Conservation (phyloP, 2,113 vertebrate species). For the Lycocorax pyrrhopterus region DNA sequence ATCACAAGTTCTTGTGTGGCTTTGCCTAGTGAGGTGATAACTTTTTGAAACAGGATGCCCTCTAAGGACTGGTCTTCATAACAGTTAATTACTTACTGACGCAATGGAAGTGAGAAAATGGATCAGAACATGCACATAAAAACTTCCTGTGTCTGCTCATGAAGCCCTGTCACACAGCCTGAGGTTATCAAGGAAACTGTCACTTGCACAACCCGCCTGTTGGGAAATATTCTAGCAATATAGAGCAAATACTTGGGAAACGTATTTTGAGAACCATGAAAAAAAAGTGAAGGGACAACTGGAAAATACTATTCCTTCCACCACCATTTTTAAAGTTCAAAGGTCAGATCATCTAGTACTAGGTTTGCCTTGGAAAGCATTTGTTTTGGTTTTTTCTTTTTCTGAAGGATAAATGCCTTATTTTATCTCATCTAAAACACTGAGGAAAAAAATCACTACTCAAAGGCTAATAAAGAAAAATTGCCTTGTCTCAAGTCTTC, state of each 20-base stretch:
- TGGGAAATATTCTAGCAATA: background rate
- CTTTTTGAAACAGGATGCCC: background rate
- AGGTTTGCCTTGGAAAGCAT: background rate
- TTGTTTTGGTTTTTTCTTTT: background rate
- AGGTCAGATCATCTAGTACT: background rate
- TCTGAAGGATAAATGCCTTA: background rate
- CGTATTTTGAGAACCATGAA: background rate
- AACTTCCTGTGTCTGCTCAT: background rate
- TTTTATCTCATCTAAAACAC: background rate
- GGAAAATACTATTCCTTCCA: background rate
- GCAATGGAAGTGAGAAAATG: background rate
- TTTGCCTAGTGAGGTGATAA: background rate
- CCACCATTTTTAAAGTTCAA: background rate
- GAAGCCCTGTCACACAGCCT: background rate
- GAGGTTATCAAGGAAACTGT: background rate
- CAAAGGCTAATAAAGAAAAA: background rate
- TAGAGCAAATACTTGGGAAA: background rate
- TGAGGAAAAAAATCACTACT: background rate
- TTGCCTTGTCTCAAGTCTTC: background rate
- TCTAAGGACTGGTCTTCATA: background rate
- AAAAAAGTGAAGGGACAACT: background rate
- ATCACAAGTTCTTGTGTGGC: background rate
- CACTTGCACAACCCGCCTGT: background rate
- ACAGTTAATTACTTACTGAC: background rate
- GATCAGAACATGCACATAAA: background rate